These are phyloP conservation scores for Nomada hirtipes DNA, from an alignment of 2,888 invertebrate species.

Conservation along the genomic window DNA sequence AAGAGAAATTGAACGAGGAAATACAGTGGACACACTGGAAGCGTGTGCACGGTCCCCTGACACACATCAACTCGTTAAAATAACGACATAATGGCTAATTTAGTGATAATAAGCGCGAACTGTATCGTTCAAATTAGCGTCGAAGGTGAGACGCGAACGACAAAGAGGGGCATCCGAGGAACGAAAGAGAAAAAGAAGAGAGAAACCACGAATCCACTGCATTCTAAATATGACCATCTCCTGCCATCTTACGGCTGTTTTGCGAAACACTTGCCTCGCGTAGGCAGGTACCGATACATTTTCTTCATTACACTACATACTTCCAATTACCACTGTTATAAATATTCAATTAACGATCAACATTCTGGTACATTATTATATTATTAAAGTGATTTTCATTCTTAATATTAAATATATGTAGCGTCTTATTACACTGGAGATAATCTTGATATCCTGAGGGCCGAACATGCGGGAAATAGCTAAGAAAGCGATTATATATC, in stretches of 20 bases:
- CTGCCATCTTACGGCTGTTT: conserved; percentile 52
- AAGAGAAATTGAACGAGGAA: conserved; percentile 60
- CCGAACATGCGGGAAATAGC: neutral
- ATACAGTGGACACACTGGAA: conserved; percentile 57
- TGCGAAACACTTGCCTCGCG: conserved; percentile 10
- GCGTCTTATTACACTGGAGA: too few relatives aligned
- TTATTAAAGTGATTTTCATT: too few relatives aligned
- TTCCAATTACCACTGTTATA: neutral
- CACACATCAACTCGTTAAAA: conserved; percentile 84
- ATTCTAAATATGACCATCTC: conserved; percentile 27
- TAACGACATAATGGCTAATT: conserved; percentile 84
- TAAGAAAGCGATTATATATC: neutral
- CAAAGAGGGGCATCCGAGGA: conserved; percentile 48
- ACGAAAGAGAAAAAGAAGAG: conserved; percentile 38
- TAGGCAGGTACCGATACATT: conserved; percentile 1
- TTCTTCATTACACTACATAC: neutral
- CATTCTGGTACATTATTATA: too few relatives aligned
- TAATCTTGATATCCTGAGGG: too few relatives aligned
- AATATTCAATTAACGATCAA: too few relatives aligned
- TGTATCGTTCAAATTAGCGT: conserved; percentile 83
- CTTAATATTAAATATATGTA: too few relatives aligned
- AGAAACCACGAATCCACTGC: conserved; percentile 21
- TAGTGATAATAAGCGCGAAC: conserved; percentile 83
- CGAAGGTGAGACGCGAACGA: conserved; percentile 82
- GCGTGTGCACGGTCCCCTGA: conserved; percentile 80